phyloP scores from a whole-genome alignment of 64 coral and sea anemone genomes.

The Montipora sp. region DNA sequence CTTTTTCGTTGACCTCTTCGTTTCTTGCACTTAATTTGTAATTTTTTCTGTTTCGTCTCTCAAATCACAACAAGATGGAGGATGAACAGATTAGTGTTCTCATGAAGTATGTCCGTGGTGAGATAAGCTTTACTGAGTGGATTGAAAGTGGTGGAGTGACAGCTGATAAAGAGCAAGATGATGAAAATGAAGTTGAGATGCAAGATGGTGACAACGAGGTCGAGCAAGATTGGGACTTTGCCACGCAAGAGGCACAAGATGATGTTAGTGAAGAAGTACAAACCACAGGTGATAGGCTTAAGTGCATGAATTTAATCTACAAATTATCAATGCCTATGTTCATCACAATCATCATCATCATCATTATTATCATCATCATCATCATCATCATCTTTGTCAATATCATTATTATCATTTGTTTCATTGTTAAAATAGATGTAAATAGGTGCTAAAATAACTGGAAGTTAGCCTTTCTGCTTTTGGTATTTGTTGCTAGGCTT shows the following conservation, averaged over 20 bases:
- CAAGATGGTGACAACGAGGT: not conserved
- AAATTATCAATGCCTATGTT: too few relatives aligned
- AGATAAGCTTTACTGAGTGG: slow-evolving; percentile 95
- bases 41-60: not conserved
- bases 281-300: not conserved
- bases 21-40: not conserved
- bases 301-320: not conserved
- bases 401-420: too few relatives aligned
- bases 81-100: slow-evolving; percentile 48
- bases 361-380: not conserved
- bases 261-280: not conserved
- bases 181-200: slow-evolving; percentile 3
- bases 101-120: slow-evolving; percentile 88
- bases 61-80: slow-evolving; percentile 18
- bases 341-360: not conserved
- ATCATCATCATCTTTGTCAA: not conserved
- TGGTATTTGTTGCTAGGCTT: too few relatives aligned
- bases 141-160: slow-evolving; percentile 44
- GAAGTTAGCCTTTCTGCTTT: too few relatives aligned
- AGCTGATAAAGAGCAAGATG: slow-evolving; percentile 2
- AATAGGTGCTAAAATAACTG: too few relatives aligned
- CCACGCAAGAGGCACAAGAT: not conserved
- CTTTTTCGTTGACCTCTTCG: too few relatives aligned
- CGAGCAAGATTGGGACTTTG: not conserved
- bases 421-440: too few relatives aligned